Evolutionary conservation across 2,797 vertebrate genomes (phyloP), one percentile per base, ranked within the genome.

Genomic region (Chelidonichthys spinosus): DNA sequence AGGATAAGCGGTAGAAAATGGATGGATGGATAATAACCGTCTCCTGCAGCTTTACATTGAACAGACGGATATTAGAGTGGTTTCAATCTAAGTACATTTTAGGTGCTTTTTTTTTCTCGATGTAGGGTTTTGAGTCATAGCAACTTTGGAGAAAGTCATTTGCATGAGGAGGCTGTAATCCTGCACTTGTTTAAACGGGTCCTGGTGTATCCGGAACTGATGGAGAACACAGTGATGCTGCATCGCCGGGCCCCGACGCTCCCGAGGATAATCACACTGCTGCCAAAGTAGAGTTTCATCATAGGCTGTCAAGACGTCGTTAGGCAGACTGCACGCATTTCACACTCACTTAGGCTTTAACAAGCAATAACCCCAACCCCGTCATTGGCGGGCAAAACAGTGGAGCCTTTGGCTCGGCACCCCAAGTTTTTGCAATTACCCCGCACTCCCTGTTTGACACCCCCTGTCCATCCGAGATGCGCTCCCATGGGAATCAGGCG

Each of bases 301-400:
- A 78, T 43, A 44, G 73, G 60, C 77, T 82, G 84, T 87, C 88
- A 76, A 72, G 82, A 82, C 62, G 89, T 76, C 37, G 13, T 80
- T 89, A 67, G 79, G 74, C 84, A 81, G 82, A 88, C 77, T 72
- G 53, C 79, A 76, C 82, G 80, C 84, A 86, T 86, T 87, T 92
- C 86, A 91, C 87, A 88, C 79, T 76, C 87, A 80, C 78, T 90
- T 88, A 88, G 80, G 74, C 82, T 77, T 82, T 40, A 85, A 82
- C 85, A 87, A 84, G 86, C 82, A 67, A 52, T 47, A 69, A 59
- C 32, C 55, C 17, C 63, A 11, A 46, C 62, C 58, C 75, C 69
- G 6, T 87, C 87, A 83, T 77, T 72, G 79, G 77, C 72, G 81
- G 82, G 81, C 83, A 84, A 92, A 25, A 90, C 84, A 80, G 76